Base-by-base conservation (phyloP, 92 coral and sea anemone species). In the Epizoanthus ramosus region DNA sequence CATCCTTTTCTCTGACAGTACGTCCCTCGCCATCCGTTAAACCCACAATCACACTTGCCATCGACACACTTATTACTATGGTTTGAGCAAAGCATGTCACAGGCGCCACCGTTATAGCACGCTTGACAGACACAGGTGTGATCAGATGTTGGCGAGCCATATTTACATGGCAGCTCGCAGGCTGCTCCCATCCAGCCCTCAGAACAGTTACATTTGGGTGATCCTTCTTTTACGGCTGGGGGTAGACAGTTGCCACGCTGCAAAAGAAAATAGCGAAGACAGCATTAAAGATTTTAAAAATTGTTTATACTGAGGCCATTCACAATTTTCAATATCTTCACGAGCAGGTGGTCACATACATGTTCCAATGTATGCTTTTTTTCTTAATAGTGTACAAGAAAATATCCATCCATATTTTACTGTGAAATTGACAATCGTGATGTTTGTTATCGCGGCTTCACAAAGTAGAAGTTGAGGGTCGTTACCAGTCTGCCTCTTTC, bases 111-210 rank as follows among this genome's bases (percentile, higher is more conserved):
- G 63, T 90, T 90, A 74, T 83, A 90, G 45, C 93, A 90, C n/a
- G 93, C 86, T 50, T 87, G 86, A 87, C 93, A 90, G 74, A 76
- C 75, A 59, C 93, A 90, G 24, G 54, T 21, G 57, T 73, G 80
- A 43, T 84, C 88, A 33, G 70, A 52, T 9, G 90, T 79, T 0
- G 90, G 75, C 23, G 59, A 68, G 37, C 93, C 93, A 80, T 90
- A 81, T 54, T 83, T 87, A 79, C 93, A 90, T 0, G 88, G 86
- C 10, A 83, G 22, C 69, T 90, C 91, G 70, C 93, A 90, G 6
- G 93, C 90, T 3, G 71, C 93, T n/a, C 93, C 93, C 85, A 81
- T 87, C 93, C 93, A 90, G 15, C 93, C 91, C 63, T 87, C 69
- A 0, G 90, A 83, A 63, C 93, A 90, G 63, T 87, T 87, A 68